phyloP scores from a whole-genome alignment of 2,888 invertebrate genomes.

The Zygothrica quintamaculata region DNA sequence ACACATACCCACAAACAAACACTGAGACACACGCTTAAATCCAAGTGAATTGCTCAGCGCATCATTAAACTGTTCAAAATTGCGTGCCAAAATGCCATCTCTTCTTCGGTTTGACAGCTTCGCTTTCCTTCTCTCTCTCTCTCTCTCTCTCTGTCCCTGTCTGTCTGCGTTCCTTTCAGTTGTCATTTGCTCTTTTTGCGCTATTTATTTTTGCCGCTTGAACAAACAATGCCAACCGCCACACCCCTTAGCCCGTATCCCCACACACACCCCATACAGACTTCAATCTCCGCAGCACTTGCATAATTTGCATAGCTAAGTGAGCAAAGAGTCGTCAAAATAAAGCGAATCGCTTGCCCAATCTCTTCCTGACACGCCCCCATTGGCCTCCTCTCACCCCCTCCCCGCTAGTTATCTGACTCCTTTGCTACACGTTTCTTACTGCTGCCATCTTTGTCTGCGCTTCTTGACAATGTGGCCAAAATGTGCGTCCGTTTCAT shows the following conservation, averaged over 20 bases:
- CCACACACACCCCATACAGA: neutral
- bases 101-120: neutral
- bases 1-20: conserved; percentile 1
- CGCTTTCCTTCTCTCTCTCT: conserved; percentile 4
- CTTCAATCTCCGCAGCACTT: conserved; percentile 25
- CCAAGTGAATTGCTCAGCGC: conserved; percentile 45
- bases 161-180: conserved; percentile 17
- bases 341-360: conserved; percentile 41
- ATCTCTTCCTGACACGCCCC: neutral
- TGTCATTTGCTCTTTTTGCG: conserved; percentile 62
- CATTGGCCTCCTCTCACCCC: neutral
- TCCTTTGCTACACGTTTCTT: too few relatives aligned
- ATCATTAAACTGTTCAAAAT: conserved; percentile 60
- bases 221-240: conserved; percentile 71
- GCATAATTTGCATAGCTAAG: conserved; percentile 76
- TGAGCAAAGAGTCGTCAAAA: conserved; percentile 59
- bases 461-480: conserved; percentile 26
- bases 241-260: conserved; percentile 12
- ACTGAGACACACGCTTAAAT: conserved; percentile 5
- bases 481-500: conserved; percentile 73
- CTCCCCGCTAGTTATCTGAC: conserved; percentile 1
- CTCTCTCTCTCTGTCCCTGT: neutral
- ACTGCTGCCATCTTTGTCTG: too few relatives aligned
- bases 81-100: conserved; percentile 52
- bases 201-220: conserved; percentile 76